Base-by-base conservation (phyloP, 2,888 invertebrate species). In the Dynastes grantii region DNA sequence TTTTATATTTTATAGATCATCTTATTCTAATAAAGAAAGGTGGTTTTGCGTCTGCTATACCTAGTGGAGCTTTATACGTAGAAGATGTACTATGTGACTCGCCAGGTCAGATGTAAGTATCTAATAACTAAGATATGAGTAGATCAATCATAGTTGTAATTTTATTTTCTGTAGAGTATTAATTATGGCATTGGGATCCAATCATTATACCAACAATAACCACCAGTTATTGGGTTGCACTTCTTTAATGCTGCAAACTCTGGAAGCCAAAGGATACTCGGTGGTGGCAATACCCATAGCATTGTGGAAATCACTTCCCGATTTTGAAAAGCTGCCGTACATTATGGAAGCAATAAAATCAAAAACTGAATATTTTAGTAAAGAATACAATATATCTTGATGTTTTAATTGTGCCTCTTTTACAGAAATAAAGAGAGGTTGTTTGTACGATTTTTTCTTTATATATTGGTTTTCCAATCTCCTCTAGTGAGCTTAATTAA, bases 321-420 rank as follows among this genome's bases (percentile, higher is more conserved):
- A 90, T 61, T 89, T 90, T 83, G 93, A 94, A 86, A 91, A 91
- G 83, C 91, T 92, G 80, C 92, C 92, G 0, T 94, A 92, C 85
- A 86, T 95, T 51, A 91, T 93, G 90, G 89, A 92, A 61, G 90
- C 91, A 86, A 88, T 94, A 87, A 86, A 90, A 88, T 75, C 90
- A 87, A 88, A 90, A 89, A 81, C 90, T 88, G 81, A 88, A 61
- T 77, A 76, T 64, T 61, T 65, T 51, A 76, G 73, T 71, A 13
- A 53, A 76, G 58, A 80, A 75, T 76, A 70, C 27, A 40, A 78
- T 76, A 51, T 71, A 37, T 78, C 76, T 45, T 80, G 71, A 71
- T 58, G 3, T n/a, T 58, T 45, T 11, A 11, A 45, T 11, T 11
- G 45, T 45, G 11, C 2, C 11, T 8, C 11, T 45, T 45, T 45